Base-by-base conservation (phyloP, 2,888 invertebrate species). In the Andricus curvator region DNA sequence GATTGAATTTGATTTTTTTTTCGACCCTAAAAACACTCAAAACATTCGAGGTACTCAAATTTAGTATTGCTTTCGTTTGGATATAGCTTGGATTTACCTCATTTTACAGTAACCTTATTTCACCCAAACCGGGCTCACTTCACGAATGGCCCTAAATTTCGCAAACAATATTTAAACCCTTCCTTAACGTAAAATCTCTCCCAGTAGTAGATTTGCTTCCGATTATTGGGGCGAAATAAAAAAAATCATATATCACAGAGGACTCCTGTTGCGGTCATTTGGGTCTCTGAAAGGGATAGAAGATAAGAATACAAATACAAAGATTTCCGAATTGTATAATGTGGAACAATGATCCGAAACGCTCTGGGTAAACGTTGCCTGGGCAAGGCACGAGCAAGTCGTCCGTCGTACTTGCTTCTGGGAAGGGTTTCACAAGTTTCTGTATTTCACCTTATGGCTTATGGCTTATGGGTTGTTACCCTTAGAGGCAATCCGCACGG, bases 401-500 rank as follows among this genome's bases (percentile, higher is more conserved):
- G 70, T 70, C 51, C 25, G 70, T 20, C 70, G 48, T 64, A 29
- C 64, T 64, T 29, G 64, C 25, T 68, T 68, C 44, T 68, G 48
- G 13, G 15, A 56, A 74, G 74, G 74, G 56, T 56, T 56, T 74
- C n/a, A 20, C 74, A 56, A 74, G 48, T 37, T 37, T 37, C 37
- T 37, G 37, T 37, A 37, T 37, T 37, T 8, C 37, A 37, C 29
- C 33, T 74, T 51, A 74, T 22, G 44, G 44, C 44, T 44, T 44
- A 15, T 13, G 13, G 15, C 44, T 44, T 44, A 44, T 44, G 33
- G 56, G 74, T 74, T 74, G 74, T 56, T 74, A 74, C 33, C 56
- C 15, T 56, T 74, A 56, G 33, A 33, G 74, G 74, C 37, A 74
- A 74, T 74, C 77, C 11, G 66, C 79, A 60, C 82, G 79, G 84